These are phyloP conservation scores for Onychostoma macrolepis DNA, from an alignment of 2,113 vertebrate species.

Conservation along the genomic window DNA sequence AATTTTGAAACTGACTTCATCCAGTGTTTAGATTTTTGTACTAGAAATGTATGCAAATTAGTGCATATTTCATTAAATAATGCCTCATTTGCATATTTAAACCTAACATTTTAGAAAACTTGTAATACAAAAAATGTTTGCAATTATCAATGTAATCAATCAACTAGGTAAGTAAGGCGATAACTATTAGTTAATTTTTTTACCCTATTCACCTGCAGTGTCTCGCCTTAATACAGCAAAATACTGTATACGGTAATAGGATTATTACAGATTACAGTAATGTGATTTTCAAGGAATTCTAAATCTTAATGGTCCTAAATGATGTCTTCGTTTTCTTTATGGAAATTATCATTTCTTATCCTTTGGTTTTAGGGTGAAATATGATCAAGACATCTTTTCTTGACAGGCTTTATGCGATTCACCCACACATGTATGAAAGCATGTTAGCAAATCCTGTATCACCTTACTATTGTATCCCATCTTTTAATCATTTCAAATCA, in stretches of 20 bases:
- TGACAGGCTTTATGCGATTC: neutral
- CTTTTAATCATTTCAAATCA: neutral
- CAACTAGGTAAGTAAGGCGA: too few species aligned
- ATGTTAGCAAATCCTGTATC: slow-evolving; percentile 6
- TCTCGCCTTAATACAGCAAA: neutral
- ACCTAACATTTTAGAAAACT: too few species aligned
- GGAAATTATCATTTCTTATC: neutral
- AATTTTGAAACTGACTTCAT: too few species aligned
- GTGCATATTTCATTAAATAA: too few species aligned
- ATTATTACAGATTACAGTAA: neutral
- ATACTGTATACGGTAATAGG: neutral
- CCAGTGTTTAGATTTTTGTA: too few species aligned
- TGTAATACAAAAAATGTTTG: too few species aligned
- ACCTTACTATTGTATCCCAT: neutral
- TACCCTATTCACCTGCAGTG: too few species aligned
- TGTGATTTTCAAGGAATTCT: neutral
- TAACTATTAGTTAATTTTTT: too few species aligned
- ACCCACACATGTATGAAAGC: neutral
- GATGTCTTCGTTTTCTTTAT: neutral
- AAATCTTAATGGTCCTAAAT: neutral
- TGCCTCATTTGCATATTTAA: too few species aligned
- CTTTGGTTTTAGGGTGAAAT: neutral
- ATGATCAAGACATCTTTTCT: neutral
- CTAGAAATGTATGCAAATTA: too few species aligned
- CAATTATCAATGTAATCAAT: too few species aligned